Evolutionary conservation across 2,888 invertebrate genomes (phyloP), one percentile per base, ranked within the genome.

Genomic region (Eubasilissa splendida): DNA sequence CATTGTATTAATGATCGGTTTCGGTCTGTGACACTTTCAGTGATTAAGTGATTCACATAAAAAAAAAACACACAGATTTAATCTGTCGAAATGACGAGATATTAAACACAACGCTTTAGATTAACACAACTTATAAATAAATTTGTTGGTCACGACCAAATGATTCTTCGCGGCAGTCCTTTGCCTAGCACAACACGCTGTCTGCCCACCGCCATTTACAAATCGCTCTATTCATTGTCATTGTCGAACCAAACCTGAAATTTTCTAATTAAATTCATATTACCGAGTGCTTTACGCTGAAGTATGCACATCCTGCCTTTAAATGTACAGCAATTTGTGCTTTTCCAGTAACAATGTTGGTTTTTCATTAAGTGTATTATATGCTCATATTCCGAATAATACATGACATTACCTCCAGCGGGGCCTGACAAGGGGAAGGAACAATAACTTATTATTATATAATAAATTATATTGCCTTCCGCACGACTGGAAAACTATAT

Each of bases 191-290:
- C 42, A 42, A 42, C 42, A 31, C 33, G 42, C 12, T 33, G 10
- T n/a, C 68, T 14, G 52, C 68, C 68, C 68, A 68, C 54, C 9
- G 54, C 31, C 54, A 54, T 54, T 53, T 71, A 76, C 76, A 76
- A 76, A 65, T 59, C 63, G 76, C 54, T 63, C 70, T 59, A 70
- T 77, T 31, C 60, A 74, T 79, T 66, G 53, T 63, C 74, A 79
- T 60, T 68, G 42, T 42, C 42, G 76, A 4, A 53, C 70, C 70
- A 56, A 76, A 76, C 78, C 75, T 59, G 68, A 78, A 42, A 78
- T 82, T 80, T 77, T 80, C 80, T 78, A 82, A 80, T 82, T 82
- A 82, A 80, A 82, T 80, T 82, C 82, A 33, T 82, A 80, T 82
- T 82, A 80, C 80, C 74, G 66, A 66, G 65, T 77, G 63, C 79